Evolutionary conservation across 2,113 vertebrate genomes (phyloP), one percentile per base, ranked within the genome.

Genomic region (Promerops cafer): DNA sequence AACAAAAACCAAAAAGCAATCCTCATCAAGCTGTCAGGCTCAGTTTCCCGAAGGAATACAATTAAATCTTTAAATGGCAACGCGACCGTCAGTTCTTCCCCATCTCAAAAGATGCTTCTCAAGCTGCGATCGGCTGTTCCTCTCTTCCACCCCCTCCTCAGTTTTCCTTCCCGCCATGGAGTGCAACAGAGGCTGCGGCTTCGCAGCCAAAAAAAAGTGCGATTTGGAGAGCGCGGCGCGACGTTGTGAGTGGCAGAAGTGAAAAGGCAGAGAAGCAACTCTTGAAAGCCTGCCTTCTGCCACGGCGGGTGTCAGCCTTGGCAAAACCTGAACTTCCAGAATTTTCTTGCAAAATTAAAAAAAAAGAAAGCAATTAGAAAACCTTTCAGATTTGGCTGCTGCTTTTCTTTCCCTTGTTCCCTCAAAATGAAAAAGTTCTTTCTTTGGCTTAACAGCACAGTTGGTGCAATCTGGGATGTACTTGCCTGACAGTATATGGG

Each of bases 121-220:
- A 52, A 78, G 56, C 77, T 81, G 77, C 15, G 0, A 63, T 94
- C 5, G 14, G 49, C 78, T 70, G 69, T 47, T 91, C 61, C 49
- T 66, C 57, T 40, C 69, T 47, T 61, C 83, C 87, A 74, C 83
- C 72, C 78, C 74, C 91, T 91, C 84, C 52, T 52, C 53, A 16
- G n/a, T 60, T 95, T 79, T 64, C 61, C 24, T 84, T 89, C 50
- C 65, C 11, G 8, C 20, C 6, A 22, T 76, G 13, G 68, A 94
- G 44, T 7, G 90, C 27, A 59, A 79, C 84, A 95, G 84, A 87
- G 87, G 61, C 95, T 96, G 65, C 1, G 6, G 78, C 85, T 90
- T 97, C 70, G 2, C 91, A 94, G 94, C 95, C 95, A 97, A 95
- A 84, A 96, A 89, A 94, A 96, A 77, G 94, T 97, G 95, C 4